These are phyloP conservation scores for Dinocampus coccinellae DNA, from an alignment of 2,888 invertebrate species.

Conservation along the genomic window DNA sequence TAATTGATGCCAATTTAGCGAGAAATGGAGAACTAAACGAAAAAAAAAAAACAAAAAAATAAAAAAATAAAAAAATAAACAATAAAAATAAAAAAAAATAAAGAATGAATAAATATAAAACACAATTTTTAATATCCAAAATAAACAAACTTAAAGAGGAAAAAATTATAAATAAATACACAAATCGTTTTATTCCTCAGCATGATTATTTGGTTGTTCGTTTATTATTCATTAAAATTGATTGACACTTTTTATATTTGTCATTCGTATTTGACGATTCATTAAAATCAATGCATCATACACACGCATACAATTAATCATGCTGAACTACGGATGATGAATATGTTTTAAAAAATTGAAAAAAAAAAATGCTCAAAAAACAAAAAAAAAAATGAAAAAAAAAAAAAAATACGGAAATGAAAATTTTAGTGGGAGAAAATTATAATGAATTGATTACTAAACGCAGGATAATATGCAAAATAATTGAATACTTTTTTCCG, in stretches of 20 bases:
- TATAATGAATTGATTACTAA: background rate
- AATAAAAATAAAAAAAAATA: background rate
- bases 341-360: too few species aligned
- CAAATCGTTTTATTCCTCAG: background rate
- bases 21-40: too few species aligned
- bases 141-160: constrained; percentile 7
- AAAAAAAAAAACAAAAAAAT: too few species aligned
- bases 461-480: background rate
- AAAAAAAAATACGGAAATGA: background rate
- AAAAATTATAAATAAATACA: background rate
- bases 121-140: background rate
- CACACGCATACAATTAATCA: background rate
- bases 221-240: background rate
- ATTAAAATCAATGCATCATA: background rate
- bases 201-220: background rate
- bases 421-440: background rate
- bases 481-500: constrained; percentile 31
- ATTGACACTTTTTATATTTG: constrained; percentile 1
- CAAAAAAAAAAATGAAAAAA: too few species aligned
- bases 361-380: background rate
- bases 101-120: too few species aligned
- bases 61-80: constrained; percentile 6
- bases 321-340: background rate
- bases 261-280: background rate
- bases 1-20: background rate